A percentile compares a stretch with the other conserved stretches of the same genome.
Evolutionary conservation across 2,888 invertebrate genomes (phyloP).

Genomic region (Ischnura elegans): DNA sequence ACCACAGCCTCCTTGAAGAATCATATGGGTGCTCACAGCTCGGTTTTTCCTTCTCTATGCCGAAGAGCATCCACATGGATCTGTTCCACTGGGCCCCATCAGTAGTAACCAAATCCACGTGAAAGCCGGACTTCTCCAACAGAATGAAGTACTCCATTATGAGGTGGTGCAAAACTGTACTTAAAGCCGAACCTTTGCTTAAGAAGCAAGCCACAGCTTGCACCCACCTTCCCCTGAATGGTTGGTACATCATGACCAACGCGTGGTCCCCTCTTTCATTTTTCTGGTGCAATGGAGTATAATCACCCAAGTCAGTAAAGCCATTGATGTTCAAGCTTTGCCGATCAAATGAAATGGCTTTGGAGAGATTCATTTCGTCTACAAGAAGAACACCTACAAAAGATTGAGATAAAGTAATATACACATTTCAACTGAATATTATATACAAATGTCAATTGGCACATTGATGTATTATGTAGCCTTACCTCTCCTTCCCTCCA

Average conservation of each 20-base stretch:
- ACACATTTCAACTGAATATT: not conserved
- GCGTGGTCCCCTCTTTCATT: slow-evolving; percentile 69
- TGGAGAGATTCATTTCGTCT: slow-evolving; percentile 69
- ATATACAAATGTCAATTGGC: not conserved
- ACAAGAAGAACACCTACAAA: slow-evolving; percentile 67
- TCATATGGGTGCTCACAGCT: slow-evolving; percentile 67
- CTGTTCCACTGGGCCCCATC: too few species aligned
- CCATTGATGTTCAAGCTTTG: slow-evolving; percentile 62
- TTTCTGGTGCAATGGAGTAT: slow-evolving; percentile 67
- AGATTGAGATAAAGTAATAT: not conserved
- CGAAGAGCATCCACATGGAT: too few species aligned
- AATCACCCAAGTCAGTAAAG: slow-evolving; percentile 36
- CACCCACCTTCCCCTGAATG: slow-evolving; percentile 68
- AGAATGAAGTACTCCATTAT: slow-evolving; percentile 59
- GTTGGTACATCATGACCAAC: slow-evolving; percentile 69
- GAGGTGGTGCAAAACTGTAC: slow-evolving; percentile 34
- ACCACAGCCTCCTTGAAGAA: slow-evolving; percentile 68
- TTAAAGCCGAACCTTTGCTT: slow-evolving; percentile 41
- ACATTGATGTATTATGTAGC: too few species aligned
- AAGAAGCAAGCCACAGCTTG: slow-evolving; percentile 68
- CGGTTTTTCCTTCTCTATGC: slow-evolving; percentile 69
- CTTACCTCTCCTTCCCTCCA: not conserved
- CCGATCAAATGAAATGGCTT: slow-evolving; percentile 66
- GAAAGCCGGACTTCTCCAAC: slow-evolving; percentile 65
- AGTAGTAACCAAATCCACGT: too few species aligned